These are phyloP conservation scores for Ornithorhynchus anatinus DNA, from an alignment of 2,113 vertebrate species.

Conservation along the genomic window DNA sequence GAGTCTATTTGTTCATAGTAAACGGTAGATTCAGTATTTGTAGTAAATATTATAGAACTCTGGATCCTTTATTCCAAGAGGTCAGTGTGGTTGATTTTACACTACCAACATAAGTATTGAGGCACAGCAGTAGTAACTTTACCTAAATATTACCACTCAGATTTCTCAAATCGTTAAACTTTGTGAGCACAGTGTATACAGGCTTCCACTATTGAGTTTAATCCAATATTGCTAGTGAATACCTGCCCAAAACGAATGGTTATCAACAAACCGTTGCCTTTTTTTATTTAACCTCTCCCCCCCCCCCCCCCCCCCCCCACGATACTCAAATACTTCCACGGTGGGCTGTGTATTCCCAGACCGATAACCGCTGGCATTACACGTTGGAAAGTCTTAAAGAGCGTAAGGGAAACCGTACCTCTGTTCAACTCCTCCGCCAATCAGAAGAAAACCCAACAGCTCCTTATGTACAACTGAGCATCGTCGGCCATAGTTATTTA, in stretches of 20 bases:
- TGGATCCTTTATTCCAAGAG: background rate
- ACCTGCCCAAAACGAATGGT: background rate
- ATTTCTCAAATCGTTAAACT: background rate
- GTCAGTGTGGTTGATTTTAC: background rate
- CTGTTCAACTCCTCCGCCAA: background rate
- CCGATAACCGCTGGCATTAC: background rate
- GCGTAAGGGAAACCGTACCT: background rate
- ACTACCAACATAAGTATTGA: background rate
- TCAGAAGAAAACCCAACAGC: fast-evolving
- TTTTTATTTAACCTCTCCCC: fast-evolving
- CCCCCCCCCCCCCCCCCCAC: background rate
- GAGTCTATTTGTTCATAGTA: background rate
- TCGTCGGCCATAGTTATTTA: background rate
- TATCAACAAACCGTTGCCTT: background rate
- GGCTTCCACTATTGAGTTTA: background rate
- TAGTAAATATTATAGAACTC: background rate
- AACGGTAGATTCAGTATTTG: background rate
- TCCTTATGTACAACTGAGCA: fast-evolving
- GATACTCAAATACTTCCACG: too few species aligned
- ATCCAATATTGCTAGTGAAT: background rate
- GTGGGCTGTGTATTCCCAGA: fast-evolving
- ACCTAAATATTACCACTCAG: background rate
- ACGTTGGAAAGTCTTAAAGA: background rate
- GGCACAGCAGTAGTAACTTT: background rate
- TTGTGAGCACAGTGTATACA: background rate